Evolutionary conservation across 2,113 vertebrate genomes (phyloP).

Genomic region (Rhinoptilus africanus): DNA sequence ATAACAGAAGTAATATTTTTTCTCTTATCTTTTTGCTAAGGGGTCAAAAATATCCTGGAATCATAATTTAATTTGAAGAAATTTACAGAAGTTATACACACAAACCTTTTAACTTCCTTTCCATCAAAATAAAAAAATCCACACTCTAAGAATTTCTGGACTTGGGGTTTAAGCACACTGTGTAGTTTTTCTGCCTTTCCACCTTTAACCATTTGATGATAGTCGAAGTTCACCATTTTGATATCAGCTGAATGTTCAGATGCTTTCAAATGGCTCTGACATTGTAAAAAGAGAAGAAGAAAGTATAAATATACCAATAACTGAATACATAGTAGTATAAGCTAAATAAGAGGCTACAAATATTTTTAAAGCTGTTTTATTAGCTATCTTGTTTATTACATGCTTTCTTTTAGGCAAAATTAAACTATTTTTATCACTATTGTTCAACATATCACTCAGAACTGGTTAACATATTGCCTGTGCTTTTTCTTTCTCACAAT

Average conservation of each 20-base stretch:
- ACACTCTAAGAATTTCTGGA: constrained; percentile 90
- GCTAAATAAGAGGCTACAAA: not conserved
- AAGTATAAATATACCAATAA: not conserved
- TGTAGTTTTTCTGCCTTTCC: constrained; percentile 93
- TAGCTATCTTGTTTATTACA: not conserved
- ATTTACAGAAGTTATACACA: not conserved
- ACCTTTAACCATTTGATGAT: constrained; percentile 96
- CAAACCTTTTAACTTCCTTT: constrained; percentile 87
- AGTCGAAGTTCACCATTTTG: constrained; percentile 97
- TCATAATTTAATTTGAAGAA: not conserved
- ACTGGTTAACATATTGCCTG: accelerated
- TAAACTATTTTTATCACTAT: not conserved
- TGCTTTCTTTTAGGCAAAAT: not conserved
- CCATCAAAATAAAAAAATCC: constrained; percentile 94
- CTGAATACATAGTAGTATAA: not conserved
- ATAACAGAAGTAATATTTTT: not conserved
- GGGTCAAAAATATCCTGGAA: not conserved
- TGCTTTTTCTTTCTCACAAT: not conserved
- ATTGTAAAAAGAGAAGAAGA: not conserved
- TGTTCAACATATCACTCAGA: not conserved
- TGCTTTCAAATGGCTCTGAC: constrained; percentile 94
- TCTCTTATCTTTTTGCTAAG: not conserved
- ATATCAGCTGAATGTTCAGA: constrained; percentile 87
- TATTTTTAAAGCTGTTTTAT: not conserved
- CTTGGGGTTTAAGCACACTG: constrained; percentile 88